phyloP scores from a whole-genome alignment of 37 sponge, comb jelly and placozoan species.

The Halichondria panicea region DNA sequence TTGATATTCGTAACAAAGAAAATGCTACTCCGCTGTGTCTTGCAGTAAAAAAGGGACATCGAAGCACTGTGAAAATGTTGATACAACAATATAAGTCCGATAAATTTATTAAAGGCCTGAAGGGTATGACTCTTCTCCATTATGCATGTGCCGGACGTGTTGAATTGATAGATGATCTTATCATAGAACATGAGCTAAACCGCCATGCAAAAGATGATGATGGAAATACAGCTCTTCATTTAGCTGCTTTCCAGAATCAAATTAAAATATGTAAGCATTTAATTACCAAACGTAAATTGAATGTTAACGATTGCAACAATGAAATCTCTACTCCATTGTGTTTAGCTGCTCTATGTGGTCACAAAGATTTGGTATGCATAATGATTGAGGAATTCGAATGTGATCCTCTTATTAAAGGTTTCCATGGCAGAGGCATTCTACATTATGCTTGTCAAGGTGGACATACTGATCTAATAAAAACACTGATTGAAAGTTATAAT shows the following conservation, averaged over 20 bases:
- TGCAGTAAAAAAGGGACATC: neutral
- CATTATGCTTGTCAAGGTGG: neutral
- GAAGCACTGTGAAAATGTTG: neutral
- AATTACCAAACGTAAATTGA: neutral
- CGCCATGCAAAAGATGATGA: neutral
- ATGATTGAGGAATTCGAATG: slow-evolving; percentile 18
- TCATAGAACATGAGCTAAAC: neutral
- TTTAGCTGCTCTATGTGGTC: slow-evolving; percentile 1
- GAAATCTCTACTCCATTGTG: neutral
- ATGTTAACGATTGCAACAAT: neutral
- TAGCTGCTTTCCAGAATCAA: neutral
- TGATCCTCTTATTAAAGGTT: neutral
- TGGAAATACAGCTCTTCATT: slow-evolving; percentile 11
- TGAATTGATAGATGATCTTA: neutral
- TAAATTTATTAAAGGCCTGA: neutral
- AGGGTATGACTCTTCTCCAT: neutral
- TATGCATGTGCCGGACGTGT: neutral
- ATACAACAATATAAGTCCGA: neutral
- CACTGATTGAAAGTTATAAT: neutral
- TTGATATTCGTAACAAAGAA: neutral
- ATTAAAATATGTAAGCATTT: neutral
- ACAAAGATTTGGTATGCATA: neutral
- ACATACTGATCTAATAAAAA: neutral
- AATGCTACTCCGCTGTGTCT: neutral
- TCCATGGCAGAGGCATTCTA: neutral